These are phyloP conservation scores for Penaeus indicus DNA, from an alignment of 1,140 invertebrate species.

Conservation along the genomic window DNA sequence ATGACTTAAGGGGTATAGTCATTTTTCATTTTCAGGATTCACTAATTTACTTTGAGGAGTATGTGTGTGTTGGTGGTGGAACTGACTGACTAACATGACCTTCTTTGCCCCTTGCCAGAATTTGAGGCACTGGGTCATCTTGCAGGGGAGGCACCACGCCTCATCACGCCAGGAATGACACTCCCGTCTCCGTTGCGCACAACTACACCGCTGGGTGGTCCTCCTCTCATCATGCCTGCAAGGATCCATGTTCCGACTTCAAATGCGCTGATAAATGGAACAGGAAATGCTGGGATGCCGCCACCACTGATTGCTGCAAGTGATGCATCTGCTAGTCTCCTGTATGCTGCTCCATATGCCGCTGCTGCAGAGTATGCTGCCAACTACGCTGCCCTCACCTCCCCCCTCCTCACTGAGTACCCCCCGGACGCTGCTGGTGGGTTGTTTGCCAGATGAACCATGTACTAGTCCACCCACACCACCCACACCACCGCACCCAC, in stretches of 20 bases:
- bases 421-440: constrained; percentile 92
- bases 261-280: constrained; percentile 76
- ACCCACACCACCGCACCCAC: constrained; percentile 59
- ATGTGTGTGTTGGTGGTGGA: constrained; percentile 51
- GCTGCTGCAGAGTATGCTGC: constrained; percentile 72
- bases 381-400: constrained; percentile 87
- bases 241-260: constrained; percentile 84
- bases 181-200: constrained; percentile 60
- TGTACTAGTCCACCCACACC: constrained; percentile 59
- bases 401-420: constrained; percentile 83
- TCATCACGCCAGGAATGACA: constrained; percentile 71
- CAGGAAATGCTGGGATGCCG: constrained; percentile 78
- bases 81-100: constrained; percentile 61
- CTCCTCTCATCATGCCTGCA: constrained; percentile 89
- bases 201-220: constrained; percentile 77
- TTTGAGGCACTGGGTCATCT: constrained; percentile 71
- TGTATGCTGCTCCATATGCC: constrained; percentile 81
- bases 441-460: constrained; percentile 75
- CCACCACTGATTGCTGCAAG: constrained; percentile 78
- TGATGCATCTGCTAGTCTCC: constrained; percentile 78
- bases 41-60: constrained; percentile 45
- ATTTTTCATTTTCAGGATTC: constrained; percentile 8
- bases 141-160: constrained; percentile 75
- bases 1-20: constrained; percentile 29
- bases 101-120: constrained; percentile 64